phyloP scores from a whole-genome alignment of 2,888 invertebrate species.

The Ophion slaviceki region DNA sequence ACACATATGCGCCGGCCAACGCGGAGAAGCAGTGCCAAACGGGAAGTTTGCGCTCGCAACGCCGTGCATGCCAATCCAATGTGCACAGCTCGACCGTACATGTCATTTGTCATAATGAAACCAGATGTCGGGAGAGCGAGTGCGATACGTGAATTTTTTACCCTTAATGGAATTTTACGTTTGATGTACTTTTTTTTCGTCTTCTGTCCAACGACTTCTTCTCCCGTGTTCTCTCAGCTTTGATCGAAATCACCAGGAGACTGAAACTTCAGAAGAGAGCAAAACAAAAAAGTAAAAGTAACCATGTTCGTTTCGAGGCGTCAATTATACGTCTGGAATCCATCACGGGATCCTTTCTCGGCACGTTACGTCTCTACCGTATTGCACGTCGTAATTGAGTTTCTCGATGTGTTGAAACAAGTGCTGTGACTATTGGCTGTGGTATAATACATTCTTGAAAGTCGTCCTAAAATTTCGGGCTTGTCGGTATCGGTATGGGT shows the following conservation, averaged over 20 bases:
- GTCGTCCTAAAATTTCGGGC: too few species aligned
- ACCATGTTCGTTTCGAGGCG: too few species aligned
- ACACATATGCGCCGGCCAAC: neutral
- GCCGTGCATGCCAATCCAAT: neutral
- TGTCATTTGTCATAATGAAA: conserved; percentile 34
- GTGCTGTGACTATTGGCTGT: too few species aligned
- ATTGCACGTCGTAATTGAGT: too few species aligned
- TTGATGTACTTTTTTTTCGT: conserved; percentile 12
- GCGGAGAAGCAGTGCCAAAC: conserved; percentile 6
- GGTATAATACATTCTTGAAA: too few species aligned
- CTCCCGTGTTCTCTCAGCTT: neutral
- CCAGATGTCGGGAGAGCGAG: conserved; percentile 2
- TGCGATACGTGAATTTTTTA: conserved; percentile 19
- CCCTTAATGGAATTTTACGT: neutral
- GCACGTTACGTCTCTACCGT: too few species aligned
- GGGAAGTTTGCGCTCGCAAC: conserved; percentile 24
- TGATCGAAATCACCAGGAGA: neutral
- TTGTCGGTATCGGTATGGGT: too few species aligned
- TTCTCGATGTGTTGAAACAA: too few species aligned
- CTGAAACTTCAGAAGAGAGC: neutral
- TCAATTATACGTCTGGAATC: too few species aligned
- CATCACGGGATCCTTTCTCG: too few species aligned
- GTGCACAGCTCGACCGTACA: conserved; percentile 11
- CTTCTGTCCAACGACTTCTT: neutral
- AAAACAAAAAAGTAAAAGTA: neutral